phyloP scores from a whole-genome alignment of 2,888 invertebrate species.

The Microctonus aethiopoides region DNA sequence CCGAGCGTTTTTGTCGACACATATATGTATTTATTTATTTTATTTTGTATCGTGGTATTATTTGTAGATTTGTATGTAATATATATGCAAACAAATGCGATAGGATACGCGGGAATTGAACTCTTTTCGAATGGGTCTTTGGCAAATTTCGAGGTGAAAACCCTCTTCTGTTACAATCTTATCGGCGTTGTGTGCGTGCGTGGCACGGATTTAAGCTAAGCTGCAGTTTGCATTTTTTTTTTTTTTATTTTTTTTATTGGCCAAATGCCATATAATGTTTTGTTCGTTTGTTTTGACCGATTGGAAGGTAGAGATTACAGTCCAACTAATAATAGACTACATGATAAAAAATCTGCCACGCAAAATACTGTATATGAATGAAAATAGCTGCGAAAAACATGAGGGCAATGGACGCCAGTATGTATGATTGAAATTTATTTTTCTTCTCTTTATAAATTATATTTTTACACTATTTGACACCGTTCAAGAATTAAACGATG shows the following conservation, averaged over 20 bases:
- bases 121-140: background rate
- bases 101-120: background rate
- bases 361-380: conserved; percentile 49
- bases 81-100: background rate
- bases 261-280: conserved; percentile 16
- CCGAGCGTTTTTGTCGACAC: background rate
- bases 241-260: conserved; percentile 16
- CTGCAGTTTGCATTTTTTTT: conserved; percentile 32
- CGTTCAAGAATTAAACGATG: background rate
- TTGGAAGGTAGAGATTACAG: conserved; percentile 59
- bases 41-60: background rate
- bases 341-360: conserved; percentile 63
- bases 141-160: conserved; percentile 27
- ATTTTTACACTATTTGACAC: background rate
- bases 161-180: conserved; percentile 15
- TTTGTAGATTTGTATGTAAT: conserved; percentile 4
- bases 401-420: conserved; percentile 55
- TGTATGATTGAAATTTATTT: conserved; percentile 11
- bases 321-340: conserved; percentile 61
- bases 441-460: background rate
- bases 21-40: background rate
- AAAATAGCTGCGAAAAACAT: conserved; percentile 52
- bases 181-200: background rate
- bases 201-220: background rate
- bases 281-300: conserved; percentile 32